phyloP scores from a whole-genome alignment of 1,140 invertebrate species.

The Zaprionus inermis region DNA sequence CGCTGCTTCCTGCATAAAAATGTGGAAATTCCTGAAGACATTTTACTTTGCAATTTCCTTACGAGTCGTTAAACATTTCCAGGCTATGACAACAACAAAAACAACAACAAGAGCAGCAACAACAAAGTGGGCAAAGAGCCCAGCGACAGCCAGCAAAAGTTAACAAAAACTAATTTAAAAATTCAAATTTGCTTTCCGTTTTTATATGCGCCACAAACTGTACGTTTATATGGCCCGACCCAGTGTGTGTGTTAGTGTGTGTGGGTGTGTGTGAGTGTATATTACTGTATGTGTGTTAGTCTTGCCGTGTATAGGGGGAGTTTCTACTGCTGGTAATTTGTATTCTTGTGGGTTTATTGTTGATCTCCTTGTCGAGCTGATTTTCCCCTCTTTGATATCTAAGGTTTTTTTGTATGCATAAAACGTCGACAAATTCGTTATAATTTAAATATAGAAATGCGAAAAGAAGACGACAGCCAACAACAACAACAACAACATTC shows the following conservation, averaged over 20 bases:
- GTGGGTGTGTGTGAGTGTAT: conserved; percentile 22
- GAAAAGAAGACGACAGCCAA: background rate
- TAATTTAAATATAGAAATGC: conserved; percentile 48
- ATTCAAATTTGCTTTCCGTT: conserved; percentile 82
- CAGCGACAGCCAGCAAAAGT: conserved; percentile 70
- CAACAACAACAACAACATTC: background rate
- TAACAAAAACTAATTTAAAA: conserved; percentile 83
- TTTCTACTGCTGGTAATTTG: conserved; percentile 63
- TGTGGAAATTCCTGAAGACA: conserved; percentile 81
- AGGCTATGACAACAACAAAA: conserved; percentile 60
- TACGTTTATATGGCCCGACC: conserved; percentile 70
- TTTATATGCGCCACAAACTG: conserved; percentile 81
- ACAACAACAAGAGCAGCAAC: conserved; percentile 11
- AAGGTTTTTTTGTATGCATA: conserved; percentile 40
- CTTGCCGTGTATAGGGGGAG: background rate
- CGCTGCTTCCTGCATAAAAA: conserved; percentile 66
- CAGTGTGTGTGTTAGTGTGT: conserved; percentile 10
- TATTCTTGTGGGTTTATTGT: conserved; percentile 77
- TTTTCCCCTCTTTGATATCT: conserved; percentile 49
- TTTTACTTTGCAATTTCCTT: conserved; percentile 83
- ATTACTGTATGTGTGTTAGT: conserved; percentile 23
- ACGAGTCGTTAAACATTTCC: conserved; percentile 83
- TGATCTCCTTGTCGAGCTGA: conserved; percentile 69
- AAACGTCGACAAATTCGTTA: conserved; percentile 53
- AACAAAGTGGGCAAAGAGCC: conserved; percentile 15